Percentiles rank a stretch among this genome's conserved stretches.
Conservation (phyloP, 2,797 vertebrate species). For the Eulemur coronatus region DNA sequence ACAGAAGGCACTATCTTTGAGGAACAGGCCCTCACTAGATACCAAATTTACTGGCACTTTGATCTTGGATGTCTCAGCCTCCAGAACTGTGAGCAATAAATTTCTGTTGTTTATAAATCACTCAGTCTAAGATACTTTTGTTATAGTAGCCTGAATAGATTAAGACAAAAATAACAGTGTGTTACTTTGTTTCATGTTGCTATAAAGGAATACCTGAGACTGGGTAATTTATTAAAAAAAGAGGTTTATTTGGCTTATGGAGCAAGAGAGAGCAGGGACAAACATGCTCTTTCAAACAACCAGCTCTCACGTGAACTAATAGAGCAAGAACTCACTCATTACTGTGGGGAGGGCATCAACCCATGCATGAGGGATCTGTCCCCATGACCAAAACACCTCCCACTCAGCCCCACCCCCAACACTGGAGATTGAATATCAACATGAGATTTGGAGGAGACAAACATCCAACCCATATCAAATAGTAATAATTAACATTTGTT, state of each 20-base stretch:
- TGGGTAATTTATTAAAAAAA: neutral
- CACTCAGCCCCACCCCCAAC: neutral
- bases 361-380: neutral
- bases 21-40: neutral
- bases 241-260: too few relatives aligned
- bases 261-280: neutral
- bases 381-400: neutral
- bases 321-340: neutral
- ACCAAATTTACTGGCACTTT: neutral
- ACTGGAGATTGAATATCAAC: neutral
- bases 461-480: neutral
- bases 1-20: neutral
- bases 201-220: neutral
- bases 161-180: neutral
- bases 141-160: too few relatives aligned
- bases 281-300: neutral
- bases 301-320: neutral
- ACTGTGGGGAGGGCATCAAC: too few relatives aligned
- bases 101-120: neutral
- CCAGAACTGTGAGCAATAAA: neutral
- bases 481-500: neutral
- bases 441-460: neutral
- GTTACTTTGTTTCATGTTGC: neutral
- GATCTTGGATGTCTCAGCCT: neutral
- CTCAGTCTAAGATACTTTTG: neutral